phyloP scores from a whole-genome alignment of 2,888 invertebrate genomes.

The Parelbella ahira region DNA sequence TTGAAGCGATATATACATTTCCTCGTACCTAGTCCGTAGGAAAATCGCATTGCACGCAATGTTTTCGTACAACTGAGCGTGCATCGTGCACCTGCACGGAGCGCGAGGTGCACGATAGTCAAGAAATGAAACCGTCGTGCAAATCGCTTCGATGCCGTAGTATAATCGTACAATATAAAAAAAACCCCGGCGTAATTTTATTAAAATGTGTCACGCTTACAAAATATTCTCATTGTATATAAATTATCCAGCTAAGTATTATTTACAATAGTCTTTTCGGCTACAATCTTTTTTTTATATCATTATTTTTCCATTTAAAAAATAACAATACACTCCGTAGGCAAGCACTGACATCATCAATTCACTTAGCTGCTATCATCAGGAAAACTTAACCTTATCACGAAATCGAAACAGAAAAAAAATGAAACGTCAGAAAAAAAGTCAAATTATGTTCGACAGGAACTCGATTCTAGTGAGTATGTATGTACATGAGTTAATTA shows the following conservation, averaged over 20 bases:
- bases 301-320: slow-evolving; percentile 41
- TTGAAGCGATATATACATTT: no score
- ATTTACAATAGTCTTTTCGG: slow-evolving; percentile 74
- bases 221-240: slow-evolving; percentile 53
- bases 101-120: no score
- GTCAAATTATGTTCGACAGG: slow-evolving; percentile 39
- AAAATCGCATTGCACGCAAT: no score
- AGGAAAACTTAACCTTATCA: slow-evolving; percentile 28
- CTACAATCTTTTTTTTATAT: slow-evolving; percentile 50
- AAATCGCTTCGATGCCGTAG: no score
- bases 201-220: slow-evolving; percentile 57
- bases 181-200: no score
- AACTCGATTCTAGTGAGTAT: slow-evolving; percentile 55
- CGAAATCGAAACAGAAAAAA: slow-evolving; percentile 34
- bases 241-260: slow-evolving; percentile 61
- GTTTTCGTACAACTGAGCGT: no score
- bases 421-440: slow-evolving; percentile 30
- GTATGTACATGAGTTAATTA: slow-evolving; percentile 49
- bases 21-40: no score
- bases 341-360: slow-evolving; percentile 64
- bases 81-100: no score
- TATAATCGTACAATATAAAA: no score
- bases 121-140: no score
- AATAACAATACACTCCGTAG: slow-evolving; percentile 47
- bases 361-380: slow-evolving; percentile 43